A percentile compares a stretch with the other conserved stretches of the same genome.
Evolutionary conservation across 2,797 vertebrate species (phyloP).

Genomic region (Fistularia tabacaria): DNA sequence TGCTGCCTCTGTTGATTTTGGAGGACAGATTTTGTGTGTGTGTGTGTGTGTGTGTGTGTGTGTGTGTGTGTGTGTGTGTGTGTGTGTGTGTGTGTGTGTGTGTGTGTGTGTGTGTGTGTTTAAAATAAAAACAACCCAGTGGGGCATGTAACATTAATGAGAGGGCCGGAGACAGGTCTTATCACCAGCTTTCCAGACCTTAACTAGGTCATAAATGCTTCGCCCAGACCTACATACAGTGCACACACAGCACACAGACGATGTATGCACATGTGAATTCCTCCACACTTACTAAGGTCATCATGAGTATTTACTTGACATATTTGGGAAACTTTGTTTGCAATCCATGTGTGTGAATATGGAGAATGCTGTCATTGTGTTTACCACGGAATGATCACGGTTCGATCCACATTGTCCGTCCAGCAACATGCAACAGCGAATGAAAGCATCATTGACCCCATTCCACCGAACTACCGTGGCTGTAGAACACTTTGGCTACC

Average conservation of each 20-base stretch:
- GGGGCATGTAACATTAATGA: constrained; percentile 62
- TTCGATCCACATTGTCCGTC: no score
- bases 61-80: constrained; percentile 12
- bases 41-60: constrained; percentile 10
- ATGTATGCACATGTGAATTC: not conserved
- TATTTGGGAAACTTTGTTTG: no score
- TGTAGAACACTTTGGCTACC: no score
- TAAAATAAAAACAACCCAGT: constrained; percentile 24
- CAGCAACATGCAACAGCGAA: not conserved
- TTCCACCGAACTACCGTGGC: no score
- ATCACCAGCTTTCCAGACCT: constrained; percentile 61
- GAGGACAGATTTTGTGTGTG: constrained; percentile 24
- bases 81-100: constrained; percentile 19
- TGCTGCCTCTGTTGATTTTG: constrained; percentile 52
- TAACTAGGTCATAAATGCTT: constrained; percentile 69
- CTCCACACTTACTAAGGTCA: not conserved
- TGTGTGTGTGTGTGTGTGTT: constrained; percentile 7
- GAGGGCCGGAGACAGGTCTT: constrained; percentile 55
- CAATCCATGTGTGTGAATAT: no score
- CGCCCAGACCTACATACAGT: constrained; percentile 35
- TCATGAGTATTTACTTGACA: not conserved
- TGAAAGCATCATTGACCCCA: not conserved
- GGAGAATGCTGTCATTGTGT: no score
- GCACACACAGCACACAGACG: constrained; percentile 10
- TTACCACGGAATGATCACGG: no score